These are phyloP conservation scores for Aspiorhynchus laticeps DNA, from an alignment of 2,113 vertebrate species.

Conservation along the genomic window DNA sequence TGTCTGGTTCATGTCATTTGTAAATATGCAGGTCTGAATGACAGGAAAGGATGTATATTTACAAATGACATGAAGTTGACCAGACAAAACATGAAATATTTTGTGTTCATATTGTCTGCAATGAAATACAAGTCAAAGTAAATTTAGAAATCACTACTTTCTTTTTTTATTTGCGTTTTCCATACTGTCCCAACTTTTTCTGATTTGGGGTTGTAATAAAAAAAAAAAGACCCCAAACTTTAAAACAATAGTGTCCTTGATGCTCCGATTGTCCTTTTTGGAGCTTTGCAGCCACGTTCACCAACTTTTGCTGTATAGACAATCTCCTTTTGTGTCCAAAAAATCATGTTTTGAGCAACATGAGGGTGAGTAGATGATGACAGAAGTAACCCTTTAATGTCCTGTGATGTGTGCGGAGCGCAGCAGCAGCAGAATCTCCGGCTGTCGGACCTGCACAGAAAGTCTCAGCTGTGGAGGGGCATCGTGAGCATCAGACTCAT, in stretches of 20 bases:
- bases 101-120: too few relatives aligned
- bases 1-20: too few relatives aligned
- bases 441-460: conserved; percentile 86
- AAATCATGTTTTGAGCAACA: not conserved
- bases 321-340: not conserved
- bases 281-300: not conserved
- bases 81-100: too few relatives aligned
- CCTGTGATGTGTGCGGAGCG: not conserved
- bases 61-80: too few relatives aligned
- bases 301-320: not conserved
- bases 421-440: conserved; percentile 84
- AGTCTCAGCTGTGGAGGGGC: conserved; percentile 88
- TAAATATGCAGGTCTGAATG: too few relatives aligned
- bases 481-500: conserved; percentile 90
- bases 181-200: too few relatives aligned
- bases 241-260: not conserved
- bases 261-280: not conserved
- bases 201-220: too few relatives aligned
- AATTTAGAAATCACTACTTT: too few relatives aligned
- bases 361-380: not conserved
- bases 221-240: not conserved
- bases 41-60: too few relatives aligned
- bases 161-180: too few relatives aligned
- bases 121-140: too few relatives aligned
- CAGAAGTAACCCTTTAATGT: conserved; percentile 1